phyloP scores from a whole-genome alignment of 2,797 vertebrate species.

The Notoglanidium macrostoma region DNA sequence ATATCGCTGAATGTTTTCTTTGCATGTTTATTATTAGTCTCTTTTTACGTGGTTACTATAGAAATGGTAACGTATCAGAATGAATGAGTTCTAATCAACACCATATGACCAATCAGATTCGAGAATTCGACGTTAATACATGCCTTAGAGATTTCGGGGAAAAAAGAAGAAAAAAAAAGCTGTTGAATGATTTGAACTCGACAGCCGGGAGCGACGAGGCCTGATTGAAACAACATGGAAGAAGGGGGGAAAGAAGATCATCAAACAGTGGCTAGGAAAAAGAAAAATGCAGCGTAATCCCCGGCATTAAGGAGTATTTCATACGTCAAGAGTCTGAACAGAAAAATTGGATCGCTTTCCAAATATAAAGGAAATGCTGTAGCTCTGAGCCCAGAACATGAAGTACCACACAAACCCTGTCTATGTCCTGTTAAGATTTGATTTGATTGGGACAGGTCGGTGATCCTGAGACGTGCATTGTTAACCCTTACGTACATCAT shows the following conservation, averaged over 20 bases:
- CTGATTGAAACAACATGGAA: conserved; percentile 13
- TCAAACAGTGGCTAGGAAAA: conserved; percentile 5
- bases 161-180: not conserved
- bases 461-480: not conserved
- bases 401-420: not conserved
- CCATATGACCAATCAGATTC: not conserved
- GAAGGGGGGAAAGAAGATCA: not conserved
- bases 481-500: not conserved
- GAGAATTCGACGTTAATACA: not conserved
- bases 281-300: conserved; percentile 19
- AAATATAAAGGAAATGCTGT: conserved; percentile 13
- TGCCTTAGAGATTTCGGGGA: not conserved
- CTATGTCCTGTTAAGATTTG: not conserved
- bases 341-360: not conserved
- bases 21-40: not conserved
- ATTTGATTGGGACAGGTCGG: not conserved
- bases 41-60: not conserved
- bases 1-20: not conserved
- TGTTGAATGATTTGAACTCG: not conserved
- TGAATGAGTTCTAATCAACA: not conserved
- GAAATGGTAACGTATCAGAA: not conserved
- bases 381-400: not conserved
- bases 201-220: not conserved
- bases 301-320: not conserved
- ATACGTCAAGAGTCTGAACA: not conserved